Conservation (phyloP, 2,797 vertebrate genomes). For the Diglossa cyanea region DNA sequence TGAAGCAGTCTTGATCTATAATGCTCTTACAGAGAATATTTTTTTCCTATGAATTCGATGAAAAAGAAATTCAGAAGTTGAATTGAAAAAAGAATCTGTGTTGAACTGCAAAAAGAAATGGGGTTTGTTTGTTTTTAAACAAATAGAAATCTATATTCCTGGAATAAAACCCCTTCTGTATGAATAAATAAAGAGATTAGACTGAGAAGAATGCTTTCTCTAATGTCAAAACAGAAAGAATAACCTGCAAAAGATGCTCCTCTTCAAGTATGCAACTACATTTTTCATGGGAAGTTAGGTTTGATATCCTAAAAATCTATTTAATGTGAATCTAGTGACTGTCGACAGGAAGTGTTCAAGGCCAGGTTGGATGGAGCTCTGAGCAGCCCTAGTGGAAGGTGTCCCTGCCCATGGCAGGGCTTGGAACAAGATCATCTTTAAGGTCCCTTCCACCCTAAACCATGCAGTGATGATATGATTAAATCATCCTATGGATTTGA, state of each 20-base stretch:
- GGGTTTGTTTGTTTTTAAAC: slow-evolving; percentile 26
- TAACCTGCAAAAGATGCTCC: not conserved
- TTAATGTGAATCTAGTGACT: not conserved
- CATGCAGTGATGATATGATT: not conserved
- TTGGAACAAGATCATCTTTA: not conserved
- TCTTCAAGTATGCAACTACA: not conserved
- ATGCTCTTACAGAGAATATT: slow-evolving; percentile 61
- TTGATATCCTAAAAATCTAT: not conserved
- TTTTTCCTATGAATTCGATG: slow-evolving; percentile 63
- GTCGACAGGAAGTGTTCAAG: too few relatives aligned
- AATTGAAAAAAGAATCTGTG: slow-evolving; percentile 44
- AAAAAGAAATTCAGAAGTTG: slow-evolving; percentile 65
- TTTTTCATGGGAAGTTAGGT: not conserved
- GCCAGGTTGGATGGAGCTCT: not conserved
- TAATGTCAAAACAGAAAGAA: not conserved
- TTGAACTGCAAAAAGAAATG: not conserved
- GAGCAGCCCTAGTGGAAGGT: not conserved
- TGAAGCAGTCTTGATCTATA: slow-evolving; percentile 76
- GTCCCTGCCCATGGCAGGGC: not conserved
- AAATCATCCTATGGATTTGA: not conserved
- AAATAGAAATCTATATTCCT: slow-evolving; percentile 22
- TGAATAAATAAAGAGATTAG: slow-evolving; percentile 38
- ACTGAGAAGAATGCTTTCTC: not conserved
- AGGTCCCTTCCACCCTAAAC: not conserved
- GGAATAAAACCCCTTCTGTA: not conserved